Percentiles rank a stretch among this genome's conserved stretches.
These are phyloP conservation scores for Chrysaora quinquecirrha DNA, from an alignment of 30 jellyfish, hydroid and myxozoan genomes.

Conservation along the genomic window DNA sequence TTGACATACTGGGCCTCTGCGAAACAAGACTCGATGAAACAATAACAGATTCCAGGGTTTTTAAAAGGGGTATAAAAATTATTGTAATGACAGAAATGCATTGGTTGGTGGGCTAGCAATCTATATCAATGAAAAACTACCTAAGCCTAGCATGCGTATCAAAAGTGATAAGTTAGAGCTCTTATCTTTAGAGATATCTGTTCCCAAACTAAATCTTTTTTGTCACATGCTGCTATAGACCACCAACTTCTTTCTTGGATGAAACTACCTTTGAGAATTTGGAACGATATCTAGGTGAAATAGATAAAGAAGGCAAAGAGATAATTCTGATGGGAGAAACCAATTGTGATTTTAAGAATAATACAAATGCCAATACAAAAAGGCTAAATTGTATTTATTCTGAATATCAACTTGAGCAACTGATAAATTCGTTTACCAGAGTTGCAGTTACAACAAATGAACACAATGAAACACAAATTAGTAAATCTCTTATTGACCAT, in stretches of 20 bases:
- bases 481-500: conserved; percentile 27
- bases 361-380: conserved; percentile 1
- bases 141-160: too few relatives aligned
- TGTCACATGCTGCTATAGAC: not conserved
- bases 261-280: conserved; percentile 1
- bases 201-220: too few relatives aligned
- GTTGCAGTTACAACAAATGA: not conserved
- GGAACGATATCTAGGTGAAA: not conserved
- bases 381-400: not conserved
- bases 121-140: too few relatives aligned
- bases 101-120: too few relatives aligned
- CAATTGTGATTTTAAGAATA: conserved; percentile 7
- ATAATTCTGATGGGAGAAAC: conserved; percentile 4
- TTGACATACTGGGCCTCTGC: too few relatives aligned
- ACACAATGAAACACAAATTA: not conserved
- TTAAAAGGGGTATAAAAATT: too few relatives aligned
- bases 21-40: too few relatives aligned
- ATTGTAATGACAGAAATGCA: too few relatives aligned
- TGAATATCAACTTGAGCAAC: conserved; percentile 34
- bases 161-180: too few relatives aligned
- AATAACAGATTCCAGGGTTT: too few relatives aligned
- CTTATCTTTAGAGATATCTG: too few relatives aligned
- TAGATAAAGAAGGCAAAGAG: conserved; percentile 10
- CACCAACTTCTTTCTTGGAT: not conserved
- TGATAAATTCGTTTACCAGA: conserved; percentile 4